Base-by-base conservation (phyloP, 2,888 invertebrate species). In the Nebria brevicollis region DNA sequence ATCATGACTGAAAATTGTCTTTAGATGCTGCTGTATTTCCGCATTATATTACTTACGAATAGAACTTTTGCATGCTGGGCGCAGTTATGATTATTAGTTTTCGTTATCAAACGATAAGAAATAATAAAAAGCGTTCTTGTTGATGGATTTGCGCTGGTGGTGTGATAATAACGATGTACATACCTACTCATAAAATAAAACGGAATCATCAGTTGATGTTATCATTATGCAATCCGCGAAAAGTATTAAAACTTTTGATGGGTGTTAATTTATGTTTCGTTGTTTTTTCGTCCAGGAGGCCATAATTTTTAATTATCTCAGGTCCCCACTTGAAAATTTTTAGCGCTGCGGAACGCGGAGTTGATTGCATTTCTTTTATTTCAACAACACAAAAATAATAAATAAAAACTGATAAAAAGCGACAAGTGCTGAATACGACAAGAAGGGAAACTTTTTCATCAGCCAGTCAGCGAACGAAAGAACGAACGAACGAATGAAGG, bases 331-430 rank as follows among this genome's bases (percentile, higher is more conserved):
- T 80, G 75, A 80, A 80, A 80, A 70, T 80, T 75, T 75, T 70
- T 75, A 54, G 65, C 72, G 66, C n/a, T 66, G 10, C 34, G n/a
- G 72, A 54, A 15, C 74, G 64, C 13, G 25, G 74, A 80, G 80
- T 75, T 80, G 80, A 80, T 80, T 80, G 68, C 80, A 75, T 80
- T 80, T 80, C 80, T 80, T 80, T 80, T 80, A 80, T 80, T 80
- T 80, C 80, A 80, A 54, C 66, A 70, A 80, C 80, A 75, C 75
- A 75, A 75, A 80, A 80, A 80, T 80, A 80, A 80, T 80, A 80
- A 80, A 80, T 80, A 80, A 80, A 80, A 80, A 80, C 80, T 80
- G 80, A 80, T 80, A 80, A 80, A 80, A 80, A 80, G 73, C 73
- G 77, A 15, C 15, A 26, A 73, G 78, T 66, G 78, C 73, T 72